A percentile compares a stretch with the other conserved stretches of the same genome.
phyloP scores from a whole-genome alignment of 2,797 vertebrate genomes.

The Chromis chromis region DNA sequence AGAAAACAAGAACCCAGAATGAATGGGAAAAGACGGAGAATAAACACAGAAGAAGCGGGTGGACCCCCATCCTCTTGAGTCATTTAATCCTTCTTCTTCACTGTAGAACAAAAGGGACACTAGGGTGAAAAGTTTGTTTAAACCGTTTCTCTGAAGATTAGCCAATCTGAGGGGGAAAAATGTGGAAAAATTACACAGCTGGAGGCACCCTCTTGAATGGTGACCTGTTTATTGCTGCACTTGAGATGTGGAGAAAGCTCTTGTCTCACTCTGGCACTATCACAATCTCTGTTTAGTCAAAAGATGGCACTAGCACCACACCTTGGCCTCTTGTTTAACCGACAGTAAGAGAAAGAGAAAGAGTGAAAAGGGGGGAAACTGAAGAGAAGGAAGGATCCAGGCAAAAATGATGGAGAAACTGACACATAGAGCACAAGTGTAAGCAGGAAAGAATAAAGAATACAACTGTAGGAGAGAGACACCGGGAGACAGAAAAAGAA shows the following conservation, averaged over 20 bases:
- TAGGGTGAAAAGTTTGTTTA: constrained; percentile 47
- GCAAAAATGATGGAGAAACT: constrained; percentile 28
- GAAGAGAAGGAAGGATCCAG: not conserved
- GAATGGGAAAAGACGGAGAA: constrained; percentile 9
- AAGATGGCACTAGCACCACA: constrained; percentile 75
- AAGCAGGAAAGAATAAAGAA: constrained; percentile 13
- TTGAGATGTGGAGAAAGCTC: constrained; percentile 33
- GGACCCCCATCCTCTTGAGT: constrained; percentile 28
- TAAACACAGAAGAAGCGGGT: constrained; percentile 10
- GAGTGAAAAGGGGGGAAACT: not conserved
- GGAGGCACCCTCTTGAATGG: constrained; percentile 25
- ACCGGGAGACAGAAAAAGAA: constrained; percentile 30
- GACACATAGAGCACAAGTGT: constrained; percentile 22
- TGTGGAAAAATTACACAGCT: constrained; percentile 19
- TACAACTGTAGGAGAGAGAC: constrained; percentile 22
- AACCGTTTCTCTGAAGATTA: constrained; percentile 47
- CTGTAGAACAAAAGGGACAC: constrained; percentile 45
- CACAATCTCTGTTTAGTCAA: constrained; percentile 65
- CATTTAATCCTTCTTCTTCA: constrained; percentile 33
- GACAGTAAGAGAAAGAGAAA: not conserved
- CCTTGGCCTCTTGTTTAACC: constrained; percentile 40
- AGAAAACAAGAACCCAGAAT: constrained; percentile 35
- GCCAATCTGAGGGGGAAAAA: constrained; percentile 15
- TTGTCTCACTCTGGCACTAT: constrained; percentile 28
- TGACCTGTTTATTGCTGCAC: constrained; percentile 43